These are phyloP conservation scores for Anguilla japonica DNA, from an alignment of 2,113 vertebrate genomes.

Conservation along the genomic window DNA sequence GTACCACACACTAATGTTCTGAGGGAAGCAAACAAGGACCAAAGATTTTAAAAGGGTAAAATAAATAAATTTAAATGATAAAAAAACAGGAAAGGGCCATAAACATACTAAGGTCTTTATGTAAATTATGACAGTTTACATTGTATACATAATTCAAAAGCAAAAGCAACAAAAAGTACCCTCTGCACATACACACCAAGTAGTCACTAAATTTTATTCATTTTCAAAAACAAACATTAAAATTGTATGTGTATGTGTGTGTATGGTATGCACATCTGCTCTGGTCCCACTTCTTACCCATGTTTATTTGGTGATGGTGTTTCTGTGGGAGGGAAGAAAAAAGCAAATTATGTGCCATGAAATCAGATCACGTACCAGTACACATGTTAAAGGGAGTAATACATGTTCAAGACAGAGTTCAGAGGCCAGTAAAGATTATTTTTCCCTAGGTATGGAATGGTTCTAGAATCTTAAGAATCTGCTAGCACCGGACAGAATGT, in stretches of 20 bases:
- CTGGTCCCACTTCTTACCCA: constrained; percentile 1
- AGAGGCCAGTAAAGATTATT: not conserved
- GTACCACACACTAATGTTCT: no score
- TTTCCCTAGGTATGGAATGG: not conserved
- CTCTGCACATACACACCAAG: constrained; percentile 11
- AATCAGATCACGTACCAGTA: not conserved
- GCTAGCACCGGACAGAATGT: not conserved
- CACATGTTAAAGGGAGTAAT: not conserved
- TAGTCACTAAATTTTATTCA: constrained; percentile 15
- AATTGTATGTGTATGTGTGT: constrained; percentile 15
- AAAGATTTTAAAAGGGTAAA: no score
- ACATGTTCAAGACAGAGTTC: not conserved
- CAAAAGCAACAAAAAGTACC: constrained; percentile 3
- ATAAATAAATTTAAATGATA: not conserved
- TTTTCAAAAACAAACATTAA: constrained; percentile 12
- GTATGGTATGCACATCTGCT: not conserved
- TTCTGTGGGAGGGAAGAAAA: constrained; percentile 38
- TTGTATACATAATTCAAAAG: constrained; percentile 4
- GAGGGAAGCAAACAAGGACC: no score
- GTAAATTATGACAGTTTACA: constrained; percentile 17
- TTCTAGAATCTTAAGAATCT: not conserved
- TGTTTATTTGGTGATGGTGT: constrained; percentile 53
- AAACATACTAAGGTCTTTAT: constrained; percentile 15
- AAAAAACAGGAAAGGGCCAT: not conserved
- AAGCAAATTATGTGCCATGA: not conserved